Conservation (phyloP, 2,888 invertebrate species). For the Globia sparganii region DNA sequence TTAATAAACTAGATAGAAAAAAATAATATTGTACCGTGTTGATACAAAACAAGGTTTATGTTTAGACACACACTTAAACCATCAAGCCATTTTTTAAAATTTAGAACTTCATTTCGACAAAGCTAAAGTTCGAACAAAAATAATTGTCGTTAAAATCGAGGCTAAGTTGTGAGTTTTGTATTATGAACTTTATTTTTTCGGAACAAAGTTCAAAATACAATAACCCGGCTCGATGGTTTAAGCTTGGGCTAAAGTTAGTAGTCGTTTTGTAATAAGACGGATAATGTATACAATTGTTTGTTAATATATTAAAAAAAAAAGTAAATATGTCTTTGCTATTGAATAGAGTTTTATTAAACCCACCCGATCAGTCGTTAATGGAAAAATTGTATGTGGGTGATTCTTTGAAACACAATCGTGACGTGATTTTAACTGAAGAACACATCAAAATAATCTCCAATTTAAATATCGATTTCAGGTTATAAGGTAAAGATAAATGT, state of each 20-base stretch:
- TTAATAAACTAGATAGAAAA: constrained; percentile 1
- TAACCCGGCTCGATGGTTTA: not conserved
- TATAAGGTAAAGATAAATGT: too few relatives aligned
- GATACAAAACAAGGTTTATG: not conserved
- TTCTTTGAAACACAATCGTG: too few relatives aligned
- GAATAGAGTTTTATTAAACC: not conserved
- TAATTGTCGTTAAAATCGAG: too few relatives aligned
- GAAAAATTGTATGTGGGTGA: too few relatives aligned
- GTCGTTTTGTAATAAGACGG: not conserved
- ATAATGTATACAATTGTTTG: not conserved
- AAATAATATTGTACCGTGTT: not conserved
- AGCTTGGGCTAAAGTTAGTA: not conserved
- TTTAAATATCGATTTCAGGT: too few relatives aligned
- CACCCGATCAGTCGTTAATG: not conserved
- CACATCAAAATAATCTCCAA: too few relatives aligned
- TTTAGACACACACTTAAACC: not conserved
- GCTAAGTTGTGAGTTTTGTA: too few relatives aligned
- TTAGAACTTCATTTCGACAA: not conserved
- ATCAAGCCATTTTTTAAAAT: not conserved
- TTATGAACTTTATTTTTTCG: too few relatives aligned
- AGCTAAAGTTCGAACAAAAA: not conserved
- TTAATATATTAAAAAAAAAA: not conserved
- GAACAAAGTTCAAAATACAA: too few relatives aligned
- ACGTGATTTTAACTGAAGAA: too few relatives aligned
- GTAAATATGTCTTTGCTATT: not conserved